Conservation (phyloP, 2,113 vertebrate species). For the Galemys pyrenaicus region DNA sequence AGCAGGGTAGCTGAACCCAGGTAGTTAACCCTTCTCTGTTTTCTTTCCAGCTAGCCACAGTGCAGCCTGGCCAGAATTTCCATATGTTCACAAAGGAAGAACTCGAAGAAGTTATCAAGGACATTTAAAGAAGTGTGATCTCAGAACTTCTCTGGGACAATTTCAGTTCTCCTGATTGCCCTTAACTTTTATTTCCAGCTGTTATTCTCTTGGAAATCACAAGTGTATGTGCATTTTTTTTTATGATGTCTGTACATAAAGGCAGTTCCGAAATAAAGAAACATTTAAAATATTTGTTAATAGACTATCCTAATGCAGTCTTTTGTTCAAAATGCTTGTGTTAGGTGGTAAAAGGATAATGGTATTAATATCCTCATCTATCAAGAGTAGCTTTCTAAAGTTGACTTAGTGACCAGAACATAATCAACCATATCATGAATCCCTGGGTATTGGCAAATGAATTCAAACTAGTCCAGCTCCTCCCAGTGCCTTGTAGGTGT, state of each 20-base stretch:
- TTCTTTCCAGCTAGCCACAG: slow-evolving; percentile 91
- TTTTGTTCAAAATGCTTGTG: neutral
- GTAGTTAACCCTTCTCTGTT: slow-evolving; percentile 72
- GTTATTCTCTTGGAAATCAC: slow-evolving; percentile 72
- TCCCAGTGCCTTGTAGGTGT: slow-evolving; percentile 66
- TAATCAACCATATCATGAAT: neutral
- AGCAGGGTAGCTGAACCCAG: neutral
- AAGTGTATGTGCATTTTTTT: slow-evolving; percentile 80
- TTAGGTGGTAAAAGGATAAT: neutral
- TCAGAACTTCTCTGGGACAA: slow-evolving; percentile 71
- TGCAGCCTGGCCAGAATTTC: slow-evolving; percentile 97
- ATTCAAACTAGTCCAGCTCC: slow-evolving; percentile 47
- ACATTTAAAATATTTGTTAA: slow-evolving; percentile 83
- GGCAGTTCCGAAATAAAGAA: slow-evolving; percentile 79
- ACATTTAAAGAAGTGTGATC: slow-evolving; percentile 88
- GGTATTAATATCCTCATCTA: neutral
- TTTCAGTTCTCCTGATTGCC: slow-evolving; percentile 69
- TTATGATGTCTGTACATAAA: slow-evolving; percentile 86
- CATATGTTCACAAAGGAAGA: slow-evolving; percentile 99
- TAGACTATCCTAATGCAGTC: neutral
- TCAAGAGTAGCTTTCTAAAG: neutral
- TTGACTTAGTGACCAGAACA: neutral
- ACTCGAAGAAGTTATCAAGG: slow-evolving; percentile 98
- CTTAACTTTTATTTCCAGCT: slow-evolving; percentile 77
- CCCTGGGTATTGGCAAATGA: neutral